Base-by-base conservation (phyloP, 2,113 vertebrate species). In the cattle (Bos taurus) region DNA sequence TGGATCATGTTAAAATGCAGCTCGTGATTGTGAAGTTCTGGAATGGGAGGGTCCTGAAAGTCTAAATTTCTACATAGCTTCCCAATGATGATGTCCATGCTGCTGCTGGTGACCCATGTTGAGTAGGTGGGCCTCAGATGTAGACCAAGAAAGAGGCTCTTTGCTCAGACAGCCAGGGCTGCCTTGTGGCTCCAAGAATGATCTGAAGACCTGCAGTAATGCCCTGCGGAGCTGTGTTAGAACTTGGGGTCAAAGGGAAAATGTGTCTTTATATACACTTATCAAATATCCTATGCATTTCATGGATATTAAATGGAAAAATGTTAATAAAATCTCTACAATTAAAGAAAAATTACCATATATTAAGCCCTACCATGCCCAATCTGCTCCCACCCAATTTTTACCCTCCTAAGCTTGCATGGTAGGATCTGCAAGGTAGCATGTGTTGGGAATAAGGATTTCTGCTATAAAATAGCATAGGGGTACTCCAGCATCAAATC, bases 41-140 rank as follows among this genome's bases (percentile, higher is more conserved):
- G 3, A 21, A 7, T 4, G 11, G 9, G 43, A 28, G 6, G 12
- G 50, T 28, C 4, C 17, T 0, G 15, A 43, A 64, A 36, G 7
- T 28, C 71, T 30, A 15, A 5, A 19, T 88, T 52, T 59, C 40
- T 62, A 4, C 3, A 17, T 6, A 23, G n/a, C 36, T 82, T 15
- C 5, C 5, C 11, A 36, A 3, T 54, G 67, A n/a, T 17, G 19
- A 23, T 56, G 33, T 19, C 19, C 26, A 3, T 14, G 8, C 1
- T 2, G 0, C 8, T 46, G 17, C 14, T 11, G n/a, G 12, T 15
- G 36, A 64, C 2, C 26, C 5, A 30, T 1, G 0, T 5, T 36
- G n/a, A 82, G 17, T 5, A 54, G 43, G 10, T 2, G 30, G 43
- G 8, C 13, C 3, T 52, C 56, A 30, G 62, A 15, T 4, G 3